Percentiles rank a stretch among this genome's conserved stretches.
phyloP scores from a whole-genome alignment of 2,888 invertebrate genomes.

The Drosophila setosimentum region DNA sequence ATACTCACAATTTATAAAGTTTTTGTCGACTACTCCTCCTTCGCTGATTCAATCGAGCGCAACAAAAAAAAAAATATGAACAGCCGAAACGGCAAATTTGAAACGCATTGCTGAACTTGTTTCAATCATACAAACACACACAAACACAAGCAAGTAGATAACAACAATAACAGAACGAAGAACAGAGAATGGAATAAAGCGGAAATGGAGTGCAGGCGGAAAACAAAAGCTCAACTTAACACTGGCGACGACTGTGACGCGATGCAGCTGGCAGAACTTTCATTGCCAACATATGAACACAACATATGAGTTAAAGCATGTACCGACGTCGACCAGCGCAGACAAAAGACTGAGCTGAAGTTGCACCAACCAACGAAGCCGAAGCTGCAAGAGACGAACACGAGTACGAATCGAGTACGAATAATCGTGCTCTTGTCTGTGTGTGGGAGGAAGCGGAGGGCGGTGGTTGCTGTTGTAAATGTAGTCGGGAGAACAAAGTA shows the following conservation, averaged over 20 bases:
- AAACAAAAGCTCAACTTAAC: constrained; percentile 54
- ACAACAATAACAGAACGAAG: constrained; percentile 52
- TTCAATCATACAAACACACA: constrained; percentile 31
- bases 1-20: constrained; percentile 46
- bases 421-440: constrained; percentile 18
- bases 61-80: constrained; percentile 46
- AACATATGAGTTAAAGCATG: constrained; percentile 41
- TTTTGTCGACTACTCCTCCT: constrained; percentile 45
- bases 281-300: constrained; percentile 16
- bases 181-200: constrained; percentile 21
- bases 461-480: constrained; percentile 25
- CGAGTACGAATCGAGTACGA: constrained; percentile 17
- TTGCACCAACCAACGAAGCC: constrained; percentile 52
- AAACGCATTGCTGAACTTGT: constrained; percentile 74
- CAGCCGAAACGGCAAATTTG: constrained; percentile 60
- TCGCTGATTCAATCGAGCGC: constrained; percentile 62
- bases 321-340: constrained; percentile 60
- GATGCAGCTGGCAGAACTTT: constrained; percentile 50
- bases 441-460: constrained; percentile 33
- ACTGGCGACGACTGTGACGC: constrained; percentile 40
- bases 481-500: constrained; percentile 9
- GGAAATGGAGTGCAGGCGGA: constrained; percentile 47
- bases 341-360: constrained; percentile 73
- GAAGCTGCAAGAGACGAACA: constrained; percentile 44
- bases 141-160: constrained; percentile 14